Percentiles rank a stretch among this genome's conserved stretches.
Conservation (phyloP, 37 sponge, comb jelly and placozoan species). For the Theonella swinhoei region DNA sequence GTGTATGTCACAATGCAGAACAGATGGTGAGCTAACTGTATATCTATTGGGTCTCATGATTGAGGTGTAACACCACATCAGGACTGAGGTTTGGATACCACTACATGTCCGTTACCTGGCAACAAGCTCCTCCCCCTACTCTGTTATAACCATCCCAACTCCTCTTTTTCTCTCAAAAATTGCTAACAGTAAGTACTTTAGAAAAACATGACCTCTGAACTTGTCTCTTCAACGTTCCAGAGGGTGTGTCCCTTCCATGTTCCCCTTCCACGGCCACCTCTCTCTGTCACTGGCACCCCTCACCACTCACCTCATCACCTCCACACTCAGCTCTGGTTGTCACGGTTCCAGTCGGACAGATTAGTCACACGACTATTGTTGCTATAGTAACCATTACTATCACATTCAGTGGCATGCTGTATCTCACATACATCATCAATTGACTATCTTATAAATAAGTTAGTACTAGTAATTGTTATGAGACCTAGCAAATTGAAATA, state of each 20-base stretch:
- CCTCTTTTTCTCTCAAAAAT: background rate
- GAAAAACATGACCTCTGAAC: too few species aligned
- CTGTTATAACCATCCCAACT: background rate
- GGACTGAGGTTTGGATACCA: background rate
- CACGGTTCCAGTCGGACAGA: background rate
- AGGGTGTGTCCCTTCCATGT: background rate
- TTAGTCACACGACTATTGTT: background rate
- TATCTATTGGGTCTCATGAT: background rate
- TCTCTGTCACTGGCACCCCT: background rate
- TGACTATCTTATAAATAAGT: too few species aligned
- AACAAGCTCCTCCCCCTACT: slow-evolving; percentile 5
- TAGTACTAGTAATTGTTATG: too few species aligned
- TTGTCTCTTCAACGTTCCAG: too few species aligned
- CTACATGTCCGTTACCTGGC: background rate
- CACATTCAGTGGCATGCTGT: background rate
- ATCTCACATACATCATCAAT: background rate
- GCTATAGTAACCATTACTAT: background rate
- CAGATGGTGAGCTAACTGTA: background rate
- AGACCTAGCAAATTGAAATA: too few species aligned
- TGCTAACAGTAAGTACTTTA: background rate
- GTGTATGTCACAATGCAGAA: background rate
- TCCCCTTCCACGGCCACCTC: background rate
- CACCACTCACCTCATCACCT: background rate
- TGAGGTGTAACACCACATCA: background rate
- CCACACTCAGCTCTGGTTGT: background rate